Evolutionary conservation across 2,888 invertebrate species (phyloP).

Genomic region (Muscina levida): DNA sequence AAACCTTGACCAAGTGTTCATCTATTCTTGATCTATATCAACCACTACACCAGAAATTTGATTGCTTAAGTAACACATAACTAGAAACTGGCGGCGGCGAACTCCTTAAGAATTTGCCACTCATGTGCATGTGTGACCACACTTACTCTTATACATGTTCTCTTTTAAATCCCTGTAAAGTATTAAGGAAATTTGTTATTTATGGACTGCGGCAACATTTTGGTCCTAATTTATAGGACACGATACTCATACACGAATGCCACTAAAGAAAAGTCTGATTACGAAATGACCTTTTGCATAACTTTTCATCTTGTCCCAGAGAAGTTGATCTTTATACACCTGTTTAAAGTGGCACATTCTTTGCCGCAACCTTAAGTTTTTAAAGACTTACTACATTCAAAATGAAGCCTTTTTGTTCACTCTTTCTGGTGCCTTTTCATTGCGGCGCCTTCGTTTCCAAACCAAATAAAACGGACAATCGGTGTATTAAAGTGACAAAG

Average conservation of each 20-base stretch:
- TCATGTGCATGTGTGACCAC: too few relatives aligned
- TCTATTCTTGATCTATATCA: too few relatives aligned
- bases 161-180: too few relatives aligned
- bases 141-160: too few relatives aligned
- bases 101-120: too few relatives aligned
- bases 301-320: neutral
- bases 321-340: neutral
- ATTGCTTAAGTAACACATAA: too few relatives aligned
- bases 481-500: slow-evolving; percentile 55
- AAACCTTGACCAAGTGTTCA: too few relatives aligned
- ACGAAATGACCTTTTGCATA: neutral
- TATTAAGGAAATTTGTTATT: slow-evolving; percentile 45
- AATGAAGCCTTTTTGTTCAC: slow-evolving; percentile 6
- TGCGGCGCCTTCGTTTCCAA: neutral
- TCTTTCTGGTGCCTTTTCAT: neutral
- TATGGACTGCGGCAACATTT: slow-evolving; percentile 39
- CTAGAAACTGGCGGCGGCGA: too few relatives aligned
- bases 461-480: slow-evolving; percentile 39
- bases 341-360: neutral
- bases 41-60: too few relatives aligned
- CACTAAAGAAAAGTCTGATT: neutral
- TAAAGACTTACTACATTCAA: neutral
- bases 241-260: neutral
- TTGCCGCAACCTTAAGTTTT: neutral
- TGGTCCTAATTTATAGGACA: neutral